A percentile compares a stretch with the other conserved stretches of the same genome.
These are phyloP conservation scores for Onychorhynchus coronatus DNA, from an alignment of 2,113 vertebrate genomes.

Conservation along the genomic window DNA sequence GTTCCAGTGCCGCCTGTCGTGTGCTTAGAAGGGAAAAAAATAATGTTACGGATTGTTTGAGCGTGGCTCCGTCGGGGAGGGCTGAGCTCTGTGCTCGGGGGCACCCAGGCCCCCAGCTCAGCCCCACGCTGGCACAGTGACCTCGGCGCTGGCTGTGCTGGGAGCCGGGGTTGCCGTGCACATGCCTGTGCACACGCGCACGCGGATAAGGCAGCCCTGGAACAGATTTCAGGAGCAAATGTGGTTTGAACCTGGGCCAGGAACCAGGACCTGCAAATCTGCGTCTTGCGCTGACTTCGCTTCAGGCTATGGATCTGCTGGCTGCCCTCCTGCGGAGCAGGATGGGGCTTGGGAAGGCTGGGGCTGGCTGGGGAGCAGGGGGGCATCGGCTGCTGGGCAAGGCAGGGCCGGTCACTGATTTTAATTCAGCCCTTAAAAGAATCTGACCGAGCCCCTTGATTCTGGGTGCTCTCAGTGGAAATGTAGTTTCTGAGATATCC, in stretches of 20 bases:
- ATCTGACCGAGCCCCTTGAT: rapidly evolving
- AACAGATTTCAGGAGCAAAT: slow-evolving; percentile 44
- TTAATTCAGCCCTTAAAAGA: neutral
- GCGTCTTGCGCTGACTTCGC: neutral
- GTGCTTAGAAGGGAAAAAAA: neutral
- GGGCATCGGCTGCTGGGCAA: rapidly evolving
- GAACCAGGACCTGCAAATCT: slow-evolving; percentile 50
- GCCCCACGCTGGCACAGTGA: neutral
- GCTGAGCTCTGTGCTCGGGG: neutral
- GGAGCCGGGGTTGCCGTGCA: neutral
- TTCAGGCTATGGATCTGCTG: slow-evolving; percentile 18
- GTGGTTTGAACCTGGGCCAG: slow-evolving; percentile 40
- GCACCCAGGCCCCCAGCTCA: neutral
- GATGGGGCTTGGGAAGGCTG: neutral
- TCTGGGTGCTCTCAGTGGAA: neutral
- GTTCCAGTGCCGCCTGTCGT: neutral
- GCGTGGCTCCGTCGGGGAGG: rapidly evolving
- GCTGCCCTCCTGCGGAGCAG: neutral
- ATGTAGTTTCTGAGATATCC: neutral
- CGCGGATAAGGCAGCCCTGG: neutral
- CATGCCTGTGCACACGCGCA: neutral
- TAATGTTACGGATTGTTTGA: neutral
- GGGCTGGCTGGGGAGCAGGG: neutral
- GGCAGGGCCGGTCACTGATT: rapidly evolving
- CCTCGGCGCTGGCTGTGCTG: neutral